A percentile compares a stretch with the other conserved stretches of the same genome.
These are phyloP conservation scores for Ctenosaura bakeri DNA, from an alignment of 2,797 vertebrate genomes.

Conservation along the genomic window DNA sequence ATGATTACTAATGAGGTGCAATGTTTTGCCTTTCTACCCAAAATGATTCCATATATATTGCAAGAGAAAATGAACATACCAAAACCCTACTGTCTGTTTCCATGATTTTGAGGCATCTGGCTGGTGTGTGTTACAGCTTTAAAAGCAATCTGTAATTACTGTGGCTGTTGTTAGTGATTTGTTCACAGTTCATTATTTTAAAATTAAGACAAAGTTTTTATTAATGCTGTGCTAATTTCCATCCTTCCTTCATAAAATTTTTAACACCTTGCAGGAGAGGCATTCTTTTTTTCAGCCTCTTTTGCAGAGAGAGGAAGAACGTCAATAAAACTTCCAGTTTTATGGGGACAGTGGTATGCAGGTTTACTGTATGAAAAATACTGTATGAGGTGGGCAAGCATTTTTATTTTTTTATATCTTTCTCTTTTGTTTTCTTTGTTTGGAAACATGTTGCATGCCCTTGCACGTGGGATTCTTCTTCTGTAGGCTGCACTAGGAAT, in stretches of 20 bases:
- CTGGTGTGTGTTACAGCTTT: conserved; percentile 17
- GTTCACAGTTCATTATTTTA: conserved; percentile 46
- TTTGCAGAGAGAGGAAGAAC: neutral
- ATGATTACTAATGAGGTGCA: neutral
- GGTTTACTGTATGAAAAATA: neutral
- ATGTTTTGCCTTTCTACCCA: neutral
- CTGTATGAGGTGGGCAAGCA: neutral
- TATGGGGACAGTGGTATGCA: neutral
- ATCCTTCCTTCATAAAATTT: neutral
- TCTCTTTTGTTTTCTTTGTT: neutral
- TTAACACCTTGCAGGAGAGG: neutral
- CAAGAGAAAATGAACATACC: neutral
- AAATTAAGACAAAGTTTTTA: neutral
- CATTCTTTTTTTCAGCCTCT: neutral
- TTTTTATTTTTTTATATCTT: neutral
- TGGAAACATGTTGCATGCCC: too few species aligned
- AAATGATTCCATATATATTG: neutral
- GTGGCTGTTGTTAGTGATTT: conserved; percentile 11
- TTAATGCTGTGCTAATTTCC: neutral
- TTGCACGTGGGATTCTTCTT: too few species aligned
- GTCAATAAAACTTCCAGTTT: neutral
- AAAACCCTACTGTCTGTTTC: neutral
- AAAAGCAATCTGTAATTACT: neutral
- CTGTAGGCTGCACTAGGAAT: too few species aligned
- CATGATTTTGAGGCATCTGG: neutral